phyloP scores from a whole-genome alignment of 1,140 invertebrate genomes.

The Listronotus bonariensis region DNA sequence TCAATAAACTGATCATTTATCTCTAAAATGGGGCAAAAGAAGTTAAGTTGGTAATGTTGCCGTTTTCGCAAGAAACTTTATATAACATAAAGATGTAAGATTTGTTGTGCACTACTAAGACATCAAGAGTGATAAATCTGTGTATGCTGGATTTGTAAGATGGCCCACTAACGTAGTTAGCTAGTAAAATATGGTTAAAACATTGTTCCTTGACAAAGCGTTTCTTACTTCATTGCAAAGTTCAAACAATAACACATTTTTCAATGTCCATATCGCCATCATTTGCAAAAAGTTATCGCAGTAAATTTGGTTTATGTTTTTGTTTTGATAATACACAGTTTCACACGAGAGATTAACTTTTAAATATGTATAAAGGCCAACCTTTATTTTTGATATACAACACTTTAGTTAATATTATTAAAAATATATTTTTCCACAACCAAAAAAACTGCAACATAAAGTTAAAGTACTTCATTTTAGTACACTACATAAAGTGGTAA shows the following conservation, averaged over 20 bases:
- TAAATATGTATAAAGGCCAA: no score
- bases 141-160: constrained; percentile 10
- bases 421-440: no score
- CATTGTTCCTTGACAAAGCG: constrained; percentile 13
- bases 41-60: constrained; percentile 4
- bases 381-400: no score
- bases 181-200: constrained; percentile 8
- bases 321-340: background rate
- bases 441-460: no score
- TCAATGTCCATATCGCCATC: constrained; percentile 3
- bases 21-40: constrained; percentile 1
- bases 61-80: constrained; percentile 15
- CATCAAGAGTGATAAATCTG: constrained; percentile 22
- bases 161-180: constrained; percentile 13
- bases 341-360: no score
- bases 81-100: constrained; percentile 15
- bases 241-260: constrained; percentile 23
- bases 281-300: constrained; percentile 1
- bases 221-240: constrained; percentile 14
- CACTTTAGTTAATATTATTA: no score
- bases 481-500: no score
- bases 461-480: no score
- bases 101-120: constrained; percentile 13
- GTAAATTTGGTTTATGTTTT: constrained; percentile 17
- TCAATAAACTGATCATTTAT: constrained; percentile 11